Base-by-base conservation (phyloP, 92 coral and sea anemone species). In the Ricordea florida region DNA sequence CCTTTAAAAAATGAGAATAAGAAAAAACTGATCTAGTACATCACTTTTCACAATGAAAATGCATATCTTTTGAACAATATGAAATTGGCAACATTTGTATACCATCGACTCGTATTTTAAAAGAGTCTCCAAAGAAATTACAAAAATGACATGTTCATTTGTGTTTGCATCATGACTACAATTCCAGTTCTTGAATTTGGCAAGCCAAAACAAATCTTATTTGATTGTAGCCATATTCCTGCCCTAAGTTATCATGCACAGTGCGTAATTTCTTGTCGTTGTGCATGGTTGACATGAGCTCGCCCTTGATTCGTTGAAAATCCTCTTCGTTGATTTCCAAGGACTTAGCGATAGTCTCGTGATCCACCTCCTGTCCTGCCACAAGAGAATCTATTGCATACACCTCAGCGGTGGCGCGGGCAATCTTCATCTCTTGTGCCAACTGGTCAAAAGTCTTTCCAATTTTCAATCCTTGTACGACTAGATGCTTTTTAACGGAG, bases 331-430 rank as follows among this genome's bases (percentile, higher is more conserved):
- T 24, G 16, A 71, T 15, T n/a, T 53, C 43, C 48, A 71, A 35
- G 26, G 51, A 62, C 26, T 33, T 71, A 35, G 67, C 78, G 17
- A 71, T 45, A 25, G 60, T 56, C 55, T 73, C 53, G 18, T 57
- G 21, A 4, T 65, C 45, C 35, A 73, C 33, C 20, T 61, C 50
- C 3, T 47, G 31, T 33, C 65, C 64, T 18, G 66, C 79, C 29
- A 56, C 58, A 13, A 35, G 61, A 7, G 53, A 48, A 33, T 57
- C 79, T 2, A 56, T 55, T 10, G 46, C 21, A 35, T 72, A 55
- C 10, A 72, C 79, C 35, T 72, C 79, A 6, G 79, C 79, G 2
- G 79, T 72, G 20, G 79, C 52, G 16, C 26, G 45, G 59, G 61
- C 69, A 22, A 57, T 22, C 31, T 14, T 1, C 20, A 59, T 37